phyloP scores from a whole-genome alignment of 1,140 invertebrate genomes.

The Macrostomum lignano region DNA sequence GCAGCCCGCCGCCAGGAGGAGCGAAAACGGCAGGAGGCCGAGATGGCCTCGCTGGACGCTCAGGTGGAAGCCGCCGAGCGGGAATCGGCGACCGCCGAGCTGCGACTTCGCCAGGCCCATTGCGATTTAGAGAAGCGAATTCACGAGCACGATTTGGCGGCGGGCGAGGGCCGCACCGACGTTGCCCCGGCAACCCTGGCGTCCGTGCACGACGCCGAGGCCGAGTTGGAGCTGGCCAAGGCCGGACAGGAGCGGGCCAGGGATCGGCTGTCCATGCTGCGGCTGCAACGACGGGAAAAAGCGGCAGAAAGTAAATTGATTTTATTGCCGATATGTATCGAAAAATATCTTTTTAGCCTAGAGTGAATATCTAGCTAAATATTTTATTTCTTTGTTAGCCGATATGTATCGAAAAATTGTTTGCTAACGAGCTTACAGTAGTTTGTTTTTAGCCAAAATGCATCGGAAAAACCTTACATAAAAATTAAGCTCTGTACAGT shows the following conservation, averaged over 20 bases:
- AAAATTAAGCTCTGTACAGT: slow-evolving; percentile 1
- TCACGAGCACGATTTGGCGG: slow-evolving; percentile 14
- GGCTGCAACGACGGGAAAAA: slow-evolving; percentile 16
- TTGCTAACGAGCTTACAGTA: too few species aligned
- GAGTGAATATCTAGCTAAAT: neutral
- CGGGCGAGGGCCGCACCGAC: slow-evolving; percentile 11
- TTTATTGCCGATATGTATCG: too few species aligned
- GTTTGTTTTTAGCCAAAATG: too few species aligned
- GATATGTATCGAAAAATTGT: neutral
- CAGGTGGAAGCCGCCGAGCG: too few species aligned
- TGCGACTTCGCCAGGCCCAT: slow-evolving; percentile 12
- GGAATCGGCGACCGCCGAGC: too few species aligned
- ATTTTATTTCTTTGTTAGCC: neutral
- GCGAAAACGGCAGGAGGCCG: too few species aligned
- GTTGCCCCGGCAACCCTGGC: neutral
- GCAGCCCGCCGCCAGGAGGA: too few species aligned
- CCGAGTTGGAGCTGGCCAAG: slow-evolving; percentile 16
- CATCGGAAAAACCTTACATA: too few species aligned
- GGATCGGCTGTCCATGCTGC: slow-evolving; percentile 14
- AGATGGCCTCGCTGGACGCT: too few species aligned
- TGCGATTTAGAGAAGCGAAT: slow-evolving; percentile 17
- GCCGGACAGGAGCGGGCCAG: slow-evolving; percentile 15
- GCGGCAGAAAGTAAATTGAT: slow-evolving; percentile 12
- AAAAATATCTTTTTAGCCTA: slow-evolving; percentile 4
- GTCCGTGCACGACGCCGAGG: slow-evolving; percentile 12